Conservation (phyloP, 2,888 invertebrate species). For the Drosophila austrosaltans region DNA sequence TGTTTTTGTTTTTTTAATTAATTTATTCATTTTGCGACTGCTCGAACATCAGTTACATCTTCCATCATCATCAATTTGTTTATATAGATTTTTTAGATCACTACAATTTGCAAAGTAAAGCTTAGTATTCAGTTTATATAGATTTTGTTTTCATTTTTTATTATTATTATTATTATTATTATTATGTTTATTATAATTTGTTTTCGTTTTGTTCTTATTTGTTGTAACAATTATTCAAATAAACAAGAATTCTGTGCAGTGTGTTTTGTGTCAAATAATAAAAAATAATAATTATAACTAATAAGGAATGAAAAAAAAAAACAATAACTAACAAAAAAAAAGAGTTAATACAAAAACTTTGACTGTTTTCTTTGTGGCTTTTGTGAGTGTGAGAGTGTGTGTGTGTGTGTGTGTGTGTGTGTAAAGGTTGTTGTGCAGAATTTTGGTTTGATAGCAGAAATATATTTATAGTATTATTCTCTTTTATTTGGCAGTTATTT, state of each 20-base stretch:
- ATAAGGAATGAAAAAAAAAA: background rate
- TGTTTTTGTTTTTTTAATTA: background rate
- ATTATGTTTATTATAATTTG: background rate
- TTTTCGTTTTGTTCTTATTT: constrained; percentile 12
- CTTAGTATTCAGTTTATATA: constrained; percentile 61
- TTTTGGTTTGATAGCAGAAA: constrained; percentile 24
- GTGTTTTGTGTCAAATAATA: background rate
- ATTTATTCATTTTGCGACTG: constrained; percentile 33
- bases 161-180: constrained; percentile 10
- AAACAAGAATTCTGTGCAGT: background rate
- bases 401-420: constrained; percentile 4
- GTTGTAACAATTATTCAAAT: constrained; percentile 28
- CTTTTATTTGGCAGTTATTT: constrained; percentile 42
- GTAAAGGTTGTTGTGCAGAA: constrained; percentile 21
- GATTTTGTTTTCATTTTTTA: constrained; percentile 16
- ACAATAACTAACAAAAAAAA: constrained; percentile 4
- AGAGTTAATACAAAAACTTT: constrained; percentile 22
- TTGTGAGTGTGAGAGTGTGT: constrained; percentile 9
- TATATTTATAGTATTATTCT: constrained; percentile 35
- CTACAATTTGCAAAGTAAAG: constrained; percentile 76
- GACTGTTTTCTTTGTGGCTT: background rate
- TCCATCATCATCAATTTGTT: constrained; percentile 12
- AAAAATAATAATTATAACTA: constrained; percentile 19
- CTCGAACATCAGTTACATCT: constrained; percentile 33
- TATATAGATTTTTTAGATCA: constrained; percentile 57